A percentile compares a stretch with the other conserved stretches of the same genome.
These are phyloP conservation scores for Operophtera brumata DNA, from an alignment of 2,888 invertebrate species.

Conservation along the genomic window DNA sequence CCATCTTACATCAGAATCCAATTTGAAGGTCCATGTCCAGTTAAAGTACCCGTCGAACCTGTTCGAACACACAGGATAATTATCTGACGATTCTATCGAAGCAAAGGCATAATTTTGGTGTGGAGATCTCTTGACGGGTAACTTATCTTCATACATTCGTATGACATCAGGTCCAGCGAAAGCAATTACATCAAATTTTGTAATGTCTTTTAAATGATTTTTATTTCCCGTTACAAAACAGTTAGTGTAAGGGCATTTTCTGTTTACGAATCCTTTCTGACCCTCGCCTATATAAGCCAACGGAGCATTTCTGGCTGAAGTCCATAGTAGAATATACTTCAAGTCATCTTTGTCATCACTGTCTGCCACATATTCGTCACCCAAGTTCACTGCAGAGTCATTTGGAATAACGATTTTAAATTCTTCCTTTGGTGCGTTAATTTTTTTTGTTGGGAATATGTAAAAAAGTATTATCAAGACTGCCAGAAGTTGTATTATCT, in stretches of 20 bases:
- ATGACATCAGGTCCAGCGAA: constrained; percentile 55
- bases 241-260: constrained; percentile 53
- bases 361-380: no score
- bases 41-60: constrained; percentile 58
- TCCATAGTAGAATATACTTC: constrained; percentile 56
- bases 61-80: constrained; percentile 53
- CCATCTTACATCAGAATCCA: constrained; percentile 50
- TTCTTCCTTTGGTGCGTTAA: no score
- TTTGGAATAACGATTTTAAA: no score
- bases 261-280: constrained; percentile 42
- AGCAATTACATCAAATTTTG: constrained; percentile 55
- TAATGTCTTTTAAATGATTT: constrained; percentile 40
- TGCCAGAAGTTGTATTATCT: no score
- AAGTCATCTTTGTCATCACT: constrained; percentile 11
- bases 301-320: constrained; percentile 39
- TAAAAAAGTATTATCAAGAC: no score
- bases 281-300: constrained; percentile 47
- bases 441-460: no score
- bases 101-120: constrained; percentile 62
- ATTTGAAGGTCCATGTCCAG: constrained; percentile 67
- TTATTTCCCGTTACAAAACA: constrained; percentile 55
- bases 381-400: no score
- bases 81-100: constrained; percentile 56
- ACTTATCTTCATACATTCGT: constrained; percentile 3
- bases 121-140: constrained; percentile 47